Evolutionary conservation across 2,888 invertebrate species (phyloP), one percentile per base, ranked within the genome.

Genomic region (Microctonus aethiopoides): DNA sequence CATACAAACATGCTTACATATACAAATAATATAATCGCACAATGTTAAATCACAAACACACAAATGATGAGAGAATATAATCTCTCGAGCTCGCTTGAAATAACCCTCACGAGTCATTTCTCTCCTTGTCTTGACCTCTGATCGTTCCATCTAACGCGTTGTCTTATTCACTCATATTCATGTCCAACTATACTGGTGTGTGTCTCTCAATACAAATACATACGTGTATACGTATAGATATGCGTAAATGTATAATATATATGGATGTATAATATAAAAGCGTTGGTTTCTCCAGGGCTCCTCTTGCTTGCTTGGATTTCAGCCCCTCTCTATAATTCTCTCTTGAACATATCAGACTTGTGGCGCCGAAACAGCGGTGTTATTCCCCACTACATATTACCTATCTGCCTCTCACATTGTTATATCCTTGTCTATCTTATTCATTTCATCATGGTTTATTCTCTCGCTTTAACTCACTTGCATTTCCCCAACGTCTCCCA

Each of bases 61-160:
- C 7, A 46, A 4, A 9, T 9, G 20, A 20, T n/a, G 34, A 54
- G 32, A 67, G 46, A n/a, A n/a, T 39, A 46, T 39, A 29, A 11
- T 9, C 11, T 34, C 16, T 34, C 16, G 20, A 22, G 36, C 26
- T 34, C 39, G 26, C 10, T 29, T 46, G 11, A 29, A 16, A n/a
- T n/a, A 16, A 67, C 71, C 68, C 72, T 74, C 79, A 79, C 75
- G 46, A 46, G 46, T 78, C 77, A 78, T 72, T 57, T 67, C 46
- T 68, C 52, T 71, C 64, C 16, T 51, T 9, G 32, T 54, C 59
- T 63, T 36, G 22, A 54, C 62, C 10, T 34, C 52, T 75, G 73
- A 76, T 74, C 73, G 77, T 78, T 76, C 73, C 72, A 70, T 65
- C 68, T 72, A 75, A 68, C 72, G 62, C 52, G 68, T 59, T 69